Base-by-base conservation (phyloP, 2,797 vertebrate genomes). In the Babyrousa celebensis region DNA sequence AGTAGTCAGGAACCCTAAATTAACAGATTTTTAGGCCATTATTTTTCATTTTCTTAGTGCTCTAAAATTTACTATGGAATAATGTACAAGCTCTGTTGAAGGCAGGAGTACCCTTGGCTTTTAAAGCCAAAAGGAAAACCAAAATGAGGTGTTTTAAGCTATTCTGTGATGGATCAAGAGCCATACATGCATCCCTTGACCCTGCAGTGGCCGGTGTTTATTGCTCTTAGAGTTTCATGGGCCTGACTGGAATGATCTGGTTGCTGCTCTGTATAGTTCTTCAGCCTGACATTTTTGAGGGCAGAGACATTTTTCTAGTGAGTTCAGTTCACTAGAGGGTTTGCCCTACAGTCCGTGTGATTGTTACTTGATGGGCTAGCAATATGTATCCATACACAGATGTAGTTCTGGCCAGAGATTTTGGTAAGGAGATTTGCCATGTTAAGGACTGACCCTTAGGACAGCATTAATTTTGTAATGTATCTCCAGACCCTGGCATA, bases 201-300 rank as follows among this genome's bases (percentile, higher is more conserved):
- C n/a, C 9, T n/a, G 20, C 6, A 58, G 2, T 52, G 60, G 1
- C 3, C 52, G 29, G 8, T 71, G 14, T 83, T 74, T 52, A 3
- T 68, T 20, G 77, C 21, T 68, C 4, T 80, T 60, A 62, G 23
- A 21, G 3, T 48, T 95, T n/a, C 21, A 11, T 32, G 25, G 14
- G 3, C 2, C 77, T 18, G 25, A n/a, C 12, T 60, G 27, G 29
- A 93, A 36, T 12, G 7, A 58, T 48, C 52, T 91, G 40, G 12
- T 80, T 96, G 21, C n/a, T 93, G 16, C 71, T 85, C 12, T 79
- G 43, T 32, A 12, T 74, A 25, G 14, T 92, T 80, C 56, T 80
- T 23, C 48, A 82, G 29, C 89, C 12, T 68, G 2, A 82, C 80
- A 4, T 43, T 62, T 80, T 80, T 23, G 17, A 60, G 68, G 2